phyloP scores from a whole-genome alignment of 1,140 invertebrate species.

The Aethina tumida region DNA sequence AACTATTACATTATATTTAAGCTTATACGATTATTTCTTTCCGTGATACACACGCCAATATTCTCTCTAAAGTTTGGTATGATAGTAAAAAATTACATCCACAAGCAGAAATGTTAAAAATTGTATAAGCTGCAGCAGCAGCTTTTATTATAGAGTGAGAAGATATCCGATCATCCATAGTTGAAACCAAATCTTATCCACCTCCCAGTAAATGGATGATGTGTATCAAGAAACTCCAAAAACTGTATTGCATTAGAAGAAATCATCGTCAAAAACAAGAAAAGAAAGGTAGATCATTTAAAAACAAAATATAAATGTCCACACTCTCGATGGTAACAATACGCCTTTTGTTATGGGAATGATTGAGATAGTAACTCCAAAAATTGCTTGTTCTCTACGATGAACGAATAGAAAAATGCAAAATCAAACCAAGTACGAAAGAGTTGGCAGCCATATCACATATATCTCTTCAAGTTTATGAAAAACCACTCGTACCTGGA shows the following conservation, averaged over 20 bases:
- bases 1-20: no score
- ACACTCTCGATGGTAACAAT: slow-evolving; percentile 31
- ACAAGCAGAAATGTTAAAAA: slow-evolving; percentile 22
- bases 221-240: slow-evolving; percentile 30
- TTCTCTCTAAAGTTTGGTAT: slow-evolving; percentile 25
- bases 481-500: slow-evolving; percentile 28
- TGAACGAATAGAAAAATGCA: slow-evolving; percentile 28
- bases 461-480: slow-evolving; percentile 27
- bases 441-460: slow-evolving; percentile 30
- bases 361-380: slow-evolving; percentile 28
- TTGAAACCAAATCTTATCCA: slow-evolving; percentile 30
- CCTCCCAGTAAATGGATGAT: slow-evolving; percentile 22
- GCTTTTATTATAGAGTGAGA: slow-evolving; percentile 32
- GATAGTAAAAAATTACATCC: slow-evolving; percentile 21
- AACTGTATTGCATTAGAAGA: no score
- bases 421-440: slow-evolving; percentile 26
- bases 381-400: slow-evolving; percentile 25
- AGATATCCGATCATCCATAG: slow-evolving; percentile 29
- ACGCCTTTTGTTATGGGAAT: slow-evolving; percentile 30
- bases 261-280: slow-evolving; percentile 30
- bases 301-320: slow-evolving; percentile 33
- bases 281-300: slow-evolving; percentile 24
- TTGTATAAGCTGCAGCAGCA: slow-evolving; percentile 31
- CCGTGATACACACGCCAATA: no score
- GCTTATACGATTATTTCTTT: no score